phyloP scores from a whole-genome alignment of 2,113 vertebrate species.

The Melanerpes formicivorus region DNA sequence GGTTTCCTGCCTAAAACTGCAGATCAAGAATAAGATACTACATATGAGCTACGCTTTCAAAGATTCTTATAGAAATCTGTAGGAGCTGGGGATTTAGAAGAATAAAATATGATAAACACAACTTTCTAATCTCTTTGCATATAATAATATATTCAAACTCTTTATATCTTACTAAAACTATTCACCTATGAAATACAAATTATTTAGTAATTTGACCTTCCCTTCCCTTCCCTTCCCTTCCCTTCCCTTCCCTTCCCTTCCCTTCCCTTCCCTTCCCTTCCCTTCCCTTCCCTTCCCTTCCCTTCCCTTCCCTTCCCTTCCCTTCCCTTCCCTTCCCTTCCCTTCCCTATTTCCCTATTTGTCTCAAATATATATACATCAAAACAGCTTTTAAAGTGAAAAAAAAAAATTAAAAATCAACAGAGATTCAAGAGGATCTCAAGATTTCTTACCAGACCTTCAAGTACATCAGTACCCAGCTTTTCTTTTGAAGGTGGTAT shows the following conservation, averaged over 20 bases:
- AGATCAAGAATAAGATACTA: neutral
- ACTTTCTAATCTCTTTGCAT: neutral
- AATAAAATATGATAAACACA: neutral
- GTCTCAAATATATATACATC: neutral
- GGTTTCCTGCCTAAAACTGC: neutral
- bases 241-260: no score
- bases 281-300: no score
- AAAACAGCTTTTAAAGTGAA: neutral
- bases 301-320: neutral
- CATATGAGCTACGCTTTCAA: neutral
- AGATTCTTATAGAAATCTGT: neutral
- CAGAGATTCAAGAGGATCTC: neutral
- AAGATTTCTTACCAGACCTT: neutral
- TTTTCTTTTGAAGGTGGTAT: neutral
- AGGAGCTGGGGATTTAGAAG: neutral
- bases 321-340: neutral
- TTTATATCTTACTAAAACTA: neutral
- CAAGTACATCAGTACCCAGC: neutral
- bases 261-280: no score
- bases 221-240: no score
- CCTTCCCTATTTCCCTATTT: neutral
- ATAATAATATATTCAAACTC: neutral
- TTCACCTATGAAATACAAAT: neutral
- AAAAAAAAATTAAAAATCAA: neutral
- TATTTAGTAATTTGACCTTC: no score